Conservation (phyloP, 1,140 invertebrate genomes). For the Bombus waltoni region DNA sequence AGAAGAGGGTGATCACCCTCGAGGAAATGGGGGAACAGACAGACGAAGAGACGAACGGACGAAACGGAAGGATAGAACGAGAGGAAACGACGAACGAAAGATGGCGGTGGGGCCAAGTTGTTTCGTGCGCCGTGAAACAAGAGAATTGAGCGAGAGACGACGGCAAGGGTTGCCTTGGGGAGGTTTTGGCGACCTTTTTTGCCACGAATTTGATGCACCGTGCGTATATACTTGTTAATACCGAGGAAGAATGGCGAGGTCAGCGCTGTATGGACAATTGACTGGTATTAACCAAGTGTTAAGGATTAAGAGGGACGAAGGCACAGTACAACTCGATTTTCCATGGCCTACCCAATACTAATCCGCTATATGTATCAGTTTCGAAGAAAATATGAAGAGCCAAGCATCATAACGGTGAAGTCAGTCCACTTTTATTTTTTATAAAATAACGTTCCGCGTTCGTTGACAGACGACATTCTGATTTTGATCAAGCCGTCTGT, state of each 20-base stretch:
- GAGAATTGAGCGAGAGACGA: constrained; percentile 2
- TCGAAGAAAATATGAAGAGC: no score
- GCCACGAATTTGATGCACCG: not conserved
- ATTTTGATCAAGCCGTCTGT: not conserved
- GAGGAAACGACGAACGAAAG: constrained; percentile 24
- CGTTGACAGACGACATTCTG: not conserved
- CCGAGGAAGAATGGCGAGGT: not conserved
- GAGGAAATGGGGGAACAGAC: constrained; percentile 5
- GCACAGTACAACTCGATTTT: no score
- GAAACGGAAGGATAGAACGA: constrained; percentile 1
- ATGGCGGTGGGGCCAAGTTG: constrained; percentile 34
- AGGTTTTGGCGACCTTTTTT: not conserved
- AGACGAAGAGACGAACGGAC: not conserved
- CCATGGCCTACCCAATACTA: no score
- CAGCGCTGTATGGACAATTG: not conserved
- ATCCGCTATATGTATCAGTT: not conserved
- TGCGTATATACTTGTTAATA: not conserved
- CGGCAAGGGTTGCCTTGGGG: not conserved
- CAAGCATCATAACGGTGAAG: no score
- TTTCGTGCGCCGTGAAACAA: constrained; percentile 34
- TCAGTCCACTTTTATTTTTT: no score
- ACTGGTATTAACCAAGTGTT: not conserved
- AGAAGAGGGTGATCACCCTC: constrained; percentile 14
- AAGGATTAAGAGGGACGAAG: not conserved
- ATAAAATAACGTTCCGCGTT: no score